Evolutionary conservation across 2,797 vertebrate species (phyloP), one percentile per base, ranked within the genome.

Genomic region (Paratrypauchen microcephalus): DNA sequence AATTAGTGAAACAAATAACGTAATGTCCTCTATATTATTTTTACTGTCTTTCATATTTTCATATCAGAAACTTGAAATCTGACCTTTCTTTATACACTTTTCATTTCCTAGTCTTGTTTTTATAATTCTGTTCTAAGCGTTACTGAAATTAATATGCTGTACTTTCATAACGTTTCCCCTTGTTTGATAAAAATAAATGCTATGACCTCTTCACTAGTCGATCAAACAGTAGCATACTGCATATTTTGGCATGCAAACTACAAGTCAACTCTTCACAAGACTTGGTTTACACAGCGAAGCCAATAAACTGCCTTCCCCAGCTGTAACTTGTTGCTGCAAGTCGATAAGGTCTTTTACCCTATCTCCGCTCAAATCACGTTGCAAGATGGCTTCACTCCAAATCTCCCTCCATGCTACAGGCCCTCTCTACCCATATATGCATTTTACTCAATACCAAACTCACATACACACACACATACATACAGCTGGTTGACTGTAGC

Each of bases 371-470:
- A 76, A 75, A 70, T 83, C 48, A 71, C 87, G 82, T 78, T 87
- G 66, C 82, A 86, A 83, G 80, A 92, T 91, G 91, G 91, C 90
- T 87, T 74, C 80, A 83, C 77, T 91, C 91, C 89, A 90, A 91
- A 89, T 89, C 82, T 88, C 81, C 80, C 87, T 89, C 79, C 87
- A 82, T 75, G 69, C 81, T 85, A 81, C 87, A 81, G 90, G 86
- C 88, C 83, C 70, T 88, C 83, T 87, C 59, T 61, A 32, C 30
- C 76, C 87, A 81, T 87, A 83, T 86, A 91, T 88, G 89, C 87
- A 87, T 91, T 88, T 52, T 69, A 66, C 74, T 69, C 71, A 58
- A 58, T 58, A 65, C 72, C 67, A 72, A 73, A 78, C 79, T 77
- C 86, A 78, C 72, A 84, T 76, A 82, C 30, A 47, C 61, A 45